Evolutionary conservation across 2,888 invertebrate genomes (phyloP).

Genomic region (Microplitis manilae): DNA sequence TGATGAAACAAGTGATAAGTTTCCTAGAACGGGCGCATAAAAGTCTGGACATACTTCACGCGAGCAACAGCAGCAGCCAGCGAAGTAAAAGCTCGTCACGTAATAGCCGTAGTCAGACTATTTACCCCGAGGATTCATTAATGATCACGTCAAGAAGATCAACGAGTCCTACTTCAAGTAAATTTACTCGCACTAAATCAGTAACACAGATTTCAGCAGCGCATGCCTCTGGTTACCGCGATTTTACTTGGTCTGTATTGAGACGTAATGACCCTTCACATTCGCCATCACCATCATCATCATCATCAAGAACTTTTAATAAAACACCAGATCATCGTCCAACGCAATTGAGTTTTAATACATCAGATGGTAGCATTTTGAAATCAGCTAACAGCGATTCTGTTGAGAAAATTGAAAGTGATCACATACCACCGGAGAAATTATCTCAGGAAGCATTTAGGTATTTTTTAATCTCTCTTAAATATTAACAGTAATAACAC

Average conservation of each 20-base stretch:
- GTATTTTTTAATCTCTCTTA: conserved; percentile 48
- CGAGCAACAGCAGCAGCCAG: conserved; percentile 59
- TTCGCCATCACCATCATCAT: conserved; percentile 49
- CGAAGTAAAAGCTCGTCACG: conserved; percentile 60
- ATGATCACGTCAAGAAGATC: conserved; percentile 21
- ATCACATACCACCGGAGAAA: conserved; percentile 77
- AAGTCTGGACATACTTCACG: conserved; percentile 75
- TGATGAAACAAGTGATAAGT: conserved; percentile 81
- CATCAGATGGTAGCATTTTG: conserved; percentile 56
- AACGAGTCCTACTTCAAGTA: conserved; percentile 47
- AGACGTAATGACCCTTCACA: conserved; percentile 62
- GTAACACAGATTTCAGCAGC: conserved; percentile 70
- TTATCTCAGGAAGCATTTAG: conserved; percentile 79
- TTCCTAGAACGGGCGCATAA: conserved; percentile 81
- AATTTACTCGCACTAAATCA: conserved; percentile 70
- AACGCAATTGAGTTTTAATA: conserved; percentile 51
- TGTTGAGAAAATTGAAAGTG: conserved; percentile 61
- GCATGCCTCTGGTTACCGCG: conserved; percentile 71
- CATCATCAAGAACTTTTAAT: not conserved
- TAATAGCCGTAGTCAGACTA: conserved; percentile 74
- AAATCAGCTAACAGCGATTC: conserved; percentile 66
- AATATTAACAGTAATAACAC: not conserved
- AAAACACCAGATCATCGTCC: conserved; percentile 46
- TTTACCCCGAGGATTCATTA: conserved; percentile 66
- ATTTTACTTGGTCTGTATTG: conserved; percentile 76